A percentile compares a stretch with the other conserved stretches of the same genome.
Evolutionary conservation across 2,888 invertebrate genomes (phyloP).

Genomic region (Tineola bisselliella): DNA sequence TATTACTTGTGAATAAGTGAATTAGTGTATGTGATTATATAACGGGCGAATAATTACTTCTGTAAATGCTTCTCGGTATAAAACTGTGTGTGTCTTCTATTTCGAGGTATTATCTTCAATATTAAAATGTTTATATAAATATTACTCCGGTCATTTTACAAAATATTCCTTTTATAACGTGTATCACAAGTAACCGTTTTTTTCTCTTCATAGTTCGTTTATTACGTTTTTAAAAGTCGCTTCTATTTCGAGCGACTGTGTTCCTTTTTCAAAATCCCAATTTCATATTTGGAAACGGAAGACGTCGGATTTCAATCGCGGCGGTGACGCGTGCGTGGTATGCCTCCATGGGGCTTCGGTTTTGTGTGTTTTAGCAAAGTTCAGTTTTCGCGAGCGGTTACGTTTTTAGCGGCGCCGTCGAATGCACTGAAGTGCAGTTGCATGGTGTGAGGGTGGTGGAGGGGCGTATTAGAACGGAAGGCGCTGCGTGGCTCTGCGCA

Average conservation of each 20-base stretch:
- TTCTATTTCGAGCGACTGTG: not conserved
- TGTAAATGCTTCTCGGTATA: constrained; percentile 24
- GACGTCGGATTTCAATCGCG: too few species aligned
- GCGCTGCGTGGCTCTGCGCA: constrained; percentile 35
- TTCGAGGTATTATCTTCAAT: not conserved
- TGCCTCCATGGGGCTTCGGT: not conserved
- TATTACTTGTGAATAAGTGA: constrained; percentile 32
- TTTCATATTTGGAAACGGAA: not conserved
- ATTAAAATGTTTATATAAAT: constrained; percentile 22
- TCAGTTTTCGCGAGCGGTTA: constrained; percentile 14
- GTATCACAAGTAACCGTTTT: constrained; percentile 38
- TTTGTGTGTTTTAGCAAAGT: constrained; percentile 9
- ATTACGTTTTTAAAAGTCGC: not conserved
- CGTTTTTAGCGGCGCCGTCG: constrained; percentile 35
- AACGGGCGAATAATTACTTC: constrained; percentile 35
- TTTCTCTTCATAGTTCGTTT: constrained; percentile 61
- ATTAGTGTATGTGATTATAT: constrained; percentile 35
- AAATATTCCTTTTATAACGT: constrained; percentile 11
- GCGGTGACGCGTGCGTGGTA: not conserved
- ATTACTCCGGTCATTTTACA: constrained; percentile 31
- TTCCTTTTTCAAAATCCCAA: not conserved
- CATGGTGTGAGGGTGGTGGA: constrained; percentile 25
- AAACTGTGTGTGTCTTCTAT: too few species aligned
- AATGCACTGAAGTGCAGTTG: constrained; percentile 65
- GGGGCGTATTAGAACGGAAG: constrained; percentile 35